Evolutionary conservation across 92 coral and sea anemone genomes (phyloP).

Genomic region (Epizoanthus stellaris): DNA sequence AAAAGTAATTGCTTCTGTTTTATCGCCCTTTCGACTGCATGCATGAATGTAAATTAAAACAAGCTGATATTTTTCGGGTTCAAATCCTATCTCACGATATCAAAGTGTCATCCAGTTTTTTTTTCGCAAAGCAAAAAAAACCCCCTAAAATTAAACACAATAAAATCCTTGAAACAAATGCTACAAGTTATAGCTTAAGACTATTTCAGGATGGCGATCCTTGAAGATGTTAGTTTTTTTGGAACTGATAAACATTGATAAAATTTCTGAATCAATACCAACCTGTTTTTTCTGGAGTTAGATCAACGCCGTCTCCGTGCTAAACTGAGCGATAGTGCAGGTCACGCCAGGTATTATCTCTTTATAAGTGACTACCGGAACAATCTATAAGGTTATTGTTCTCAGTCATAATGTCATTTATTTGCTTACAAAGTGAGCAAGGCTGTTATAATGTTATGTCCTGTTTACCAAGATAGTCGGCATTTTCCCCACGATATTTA

Average conservation of each 20-base stretch:
- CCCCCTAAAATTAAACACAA: no score
- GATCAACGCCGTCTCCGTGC: background rate
- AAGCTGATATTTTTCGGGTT: no score
- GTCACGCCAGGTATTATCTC: slow-evolving; percentile 3
- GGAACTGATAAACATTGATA: background rate
- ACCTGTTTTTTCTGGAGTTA: background rate
- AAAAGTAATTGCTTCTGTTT: no score
- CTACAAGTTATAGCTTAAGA: no score
- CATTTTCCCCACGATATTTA: background rate
- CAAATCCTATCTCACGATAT: no score
- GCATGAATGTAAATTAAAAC: no score
- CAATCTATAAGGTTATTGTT: background rate
- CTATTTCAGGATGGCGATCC: no score
- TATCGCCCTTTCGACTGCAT: no score
- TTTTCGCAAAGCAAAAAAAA: no score
- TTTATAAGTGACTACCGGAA: background rate
- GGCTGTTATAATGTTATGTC: slow-evolving; percentile 3
- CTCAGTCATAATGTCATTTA: background rate
- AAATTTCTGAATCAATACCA: no score
- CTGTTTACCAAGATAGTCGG: slow-evolving; percentile 1
- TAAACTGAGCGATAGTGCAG: background rate
- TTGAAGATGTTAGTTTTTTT: background rate
- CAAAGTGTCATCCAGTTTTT: no score
- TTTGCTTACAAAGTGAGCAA: background rate
- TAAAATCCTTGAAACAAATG: no score